Conservation (phyloP, 2,888 invertebrate species). For the Boloria selene region DNA sequence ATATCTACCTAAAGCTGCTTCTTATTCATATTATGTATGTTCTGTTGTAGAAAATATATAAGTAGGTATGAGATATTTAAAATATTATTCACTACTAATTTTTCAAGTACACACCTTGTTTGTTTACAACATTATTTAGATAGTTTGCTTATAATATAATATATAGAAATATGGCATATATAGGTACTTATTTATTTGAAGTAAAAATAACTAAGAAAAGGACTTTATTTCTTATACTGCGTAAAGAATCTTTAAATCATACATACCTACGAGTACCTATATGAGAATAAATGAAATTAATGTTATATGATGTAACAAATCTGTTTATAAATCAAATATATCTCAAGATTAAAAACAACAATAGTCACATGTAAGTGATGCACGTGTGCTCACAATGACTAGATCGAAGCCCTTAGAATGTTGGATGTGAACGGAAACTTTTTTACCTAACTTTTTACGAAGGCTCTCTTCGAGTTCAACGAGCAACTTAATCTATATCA, state of each 20-base stretch:
- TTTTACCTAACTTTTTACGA: slow-evolving; percentile 51
- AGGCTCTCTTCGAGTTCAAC: slow-evolving; percentile 50
- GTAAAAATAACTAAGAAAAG: too few relatives aligned
- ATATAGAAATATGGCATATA: too few relatives aligned
- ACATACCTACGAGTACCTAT: too few relatives aligned
- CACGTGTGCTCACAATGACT: slow-evolving; percentile 29
- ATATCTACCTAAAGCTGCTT: not conserved
- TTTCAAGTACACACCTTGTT: not conserved
- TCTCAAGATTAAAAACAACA: slow-evolving; percentile 3
- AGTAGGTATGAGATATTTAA: not conserved
- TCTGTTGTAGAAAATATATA: not conserved
- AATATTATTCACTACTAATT: not conserved
- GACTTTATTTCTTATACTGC: too few relatives aligned
- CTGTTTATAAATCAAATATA: too few relatives aligned
- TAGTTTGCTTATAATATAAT: too few relatives aligned
- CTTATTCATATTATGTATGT: not conserved
- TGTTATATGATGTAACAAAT: too few relatives aligned
- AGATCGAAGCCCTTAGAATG: slow-evolving; percentile 42
- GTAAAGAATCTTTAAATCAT: too few relatives aligned
- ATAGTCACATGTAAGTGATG: slow-evolving; percentile 9
- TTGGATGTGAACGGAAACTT: slow-evolving; percentile 52
- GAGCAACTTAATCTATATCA: slow-evolving; percentile 51
- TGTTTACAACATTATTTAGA: not conserved
- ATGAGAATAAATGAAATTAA: too few relatives aligned
- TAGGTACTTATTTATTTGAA: too few relatives aligned